Conservation (phyloP, 2,113 vertebrate genomes). For the Oreochromis aureus region DNA sequence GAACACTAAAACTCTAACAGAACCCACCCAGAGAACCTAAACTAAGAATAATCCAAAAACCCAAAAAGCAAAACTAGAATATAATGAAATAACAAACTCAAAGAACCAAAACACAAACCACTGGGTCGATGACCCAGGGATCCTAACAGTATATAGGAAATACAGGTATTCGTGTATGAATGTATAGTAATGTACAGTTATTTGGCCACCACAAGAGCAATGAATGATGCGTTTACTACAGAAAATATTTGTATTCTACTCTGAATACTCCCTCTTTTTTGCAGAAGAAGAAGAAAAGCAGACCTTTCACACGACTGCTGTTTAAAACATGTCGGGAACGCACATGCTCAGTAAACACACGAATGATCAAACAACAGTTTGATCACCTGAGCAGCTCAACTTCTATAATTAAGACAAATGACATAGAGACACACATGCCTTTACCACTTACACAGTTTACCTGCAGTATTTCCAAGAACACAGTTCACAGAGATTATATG, state of each 20-base stretch:
- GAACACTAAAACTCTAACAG: too few relatives aligned
- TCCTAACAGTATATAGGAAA: neutral
- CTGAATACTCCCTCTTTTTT: neutral
- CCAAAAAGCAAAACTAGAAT: too few relatives aligned
- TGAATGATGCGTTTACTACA: neutral
- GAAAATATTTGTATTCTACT: neutral
- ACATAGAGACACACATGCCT: neutral
- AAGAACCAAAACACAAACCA: too few relatives aligned
- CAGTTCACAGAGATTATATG: neutral
- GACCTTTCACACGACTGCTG: neutral
- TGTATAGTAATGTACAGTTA: neutral
- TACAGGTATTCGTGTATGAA: neutral
- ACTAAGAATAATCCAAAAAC: too few relatives aligned
- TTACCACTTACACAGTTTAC: neutral
- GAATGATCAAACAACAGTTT: constrained; percentile 34
- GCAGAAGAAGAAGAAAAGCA: neutral
- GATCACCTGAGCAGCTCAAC: neutral
- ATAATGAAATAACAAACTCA: too few relatives aligned
- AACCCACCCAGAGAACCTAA: too few relatives aligned
- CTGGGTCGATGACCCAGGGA: too few relatives aligned
- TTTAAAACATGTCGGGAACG: neutral
- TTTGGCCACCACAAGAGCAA: neutral
- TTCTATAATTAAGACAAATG: neutral
- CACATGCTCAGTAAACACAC: neutral
- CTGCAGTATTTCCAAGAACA: neutral